Percentiles rank a stretch among this genome's conserved stretches.
Evolutionary conservation across 2,888 invertebrate genomes (phyloP).

Genomic region (Zeuzera pyrina): DNA sequence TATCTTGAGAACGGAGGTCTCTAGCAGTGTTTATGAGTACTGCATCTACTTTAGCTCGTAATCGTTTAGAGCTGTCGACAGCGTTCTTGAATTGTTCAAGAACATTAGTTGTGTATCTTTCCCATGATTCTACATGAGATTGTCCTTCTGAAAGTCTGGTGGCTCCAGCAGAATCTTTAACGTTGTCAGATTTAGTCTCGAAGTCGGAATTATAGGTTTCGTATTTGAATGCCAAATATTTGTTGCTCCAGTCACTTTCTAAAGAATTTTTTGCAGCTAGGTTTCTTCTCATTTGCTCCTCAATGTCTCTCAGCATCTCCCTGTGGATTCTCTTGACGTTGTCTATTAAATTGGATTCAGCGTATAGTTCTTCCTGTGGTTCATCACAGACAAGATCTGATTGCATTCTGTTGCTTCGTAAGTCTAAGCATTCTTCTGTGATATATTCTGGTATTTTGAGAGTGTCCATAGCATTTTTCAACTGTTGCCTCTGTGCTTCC

Average conservation of each 20-base stretch:
- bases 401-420: constrained; percentile 78
- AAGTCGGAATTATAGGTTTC: constrained; percentile 81
- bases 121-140: constrained; percentile 88
- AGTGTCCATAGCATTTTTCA: constrained; percentile 55
- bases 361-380: constrained; percentile 82
- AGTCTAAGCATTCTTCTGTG: constrained; percentile 79
- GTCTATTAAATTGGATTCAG: constrained; percentile 80
- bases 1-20: constrained; percentile 86
- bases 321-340: constrained; percentile 77
- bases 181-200: constrained; percentile 77
- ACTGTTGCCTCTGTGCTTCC: constrained; percentile 54
- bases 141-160: constrained; percentile 86
- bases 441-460: constrained; percentile 48
- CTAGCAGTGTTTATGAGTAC: constrained; percentile 82
- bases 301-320: constrained; percentile 78
- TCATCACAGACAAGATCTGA: constrained; percentile 82
- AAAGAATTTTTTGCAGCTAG: constrained; percentile 83
- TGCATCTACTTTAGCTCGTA: constrained; percentile 81
- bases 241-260: constrained; percentile 93
- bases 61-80: constrained; percentile 77
- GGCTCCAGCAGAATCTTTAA: constrained; percentile 85
- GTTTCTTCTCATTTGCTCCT: constrained; percentile 79
- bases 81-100: constrained; percentile 82
- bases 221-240: constrained; percentile 83
- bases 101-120: constrained; percentile 82